A percentile compares a stretch with the other conserved stretches of the same genome.
phyloP scores from a whole-genome alignment of 2,113 vertebrate species.

The Benitochromis conjunctus region DNA sequence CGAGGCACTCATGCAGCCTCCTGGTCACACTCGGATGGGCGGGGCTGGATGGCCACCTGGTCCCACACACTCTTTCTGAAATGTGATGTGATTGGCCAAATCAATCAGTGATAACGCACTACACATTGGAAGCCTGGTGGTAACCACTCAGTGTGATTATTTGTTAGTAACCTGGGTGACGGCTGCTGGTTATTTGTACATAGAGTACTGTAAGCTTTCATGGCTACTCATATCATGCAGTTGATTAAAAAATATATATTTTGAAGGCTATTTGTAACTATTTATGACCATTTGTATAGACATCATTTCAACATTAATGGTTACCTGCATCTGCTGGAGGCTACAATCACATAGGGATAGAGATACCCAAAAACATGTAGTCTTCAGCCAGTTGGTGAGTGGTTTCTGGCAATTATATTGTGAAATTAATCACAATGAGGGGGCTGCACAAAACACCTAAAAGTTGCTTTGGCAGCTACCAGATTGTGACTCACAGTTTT shows the following conservation, averaged over 20 bases:
- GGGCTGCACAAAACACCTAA: background rate
- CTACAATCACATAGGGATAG: background rate
- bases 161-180: background rate
- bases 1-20: conserved; percentile 74
- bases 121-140: background rate
- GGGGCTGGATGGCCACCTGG: conserved; percentile 76
- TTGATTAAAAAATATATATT: background rate
- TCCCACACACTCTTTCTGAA: conserved; percentile 80
- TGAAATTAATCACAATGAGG: background rate
- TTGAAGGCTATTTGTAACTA: background rate
- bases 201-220: background rate
- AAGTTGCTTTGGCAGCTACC: background rate
- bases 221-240: background rate
- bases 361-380: background rate
- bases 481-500: background rate
- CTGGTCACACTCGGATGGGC: conserved; percentile 68
- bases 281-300: background rate
- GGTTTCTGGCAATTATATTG: background rate
- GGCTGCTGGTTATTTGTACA: background rate
- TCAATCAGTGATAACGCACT: background rate
- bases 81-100: background rate
- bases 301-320: background rate
- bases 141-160: background rate
- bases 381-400: background rate
- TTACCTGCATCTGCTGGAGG: background rate